Evolutionary conservation across 2,888 invertebrate genomes (phyloP).

Genomic region (Drosophila kuntzei): DNA sequence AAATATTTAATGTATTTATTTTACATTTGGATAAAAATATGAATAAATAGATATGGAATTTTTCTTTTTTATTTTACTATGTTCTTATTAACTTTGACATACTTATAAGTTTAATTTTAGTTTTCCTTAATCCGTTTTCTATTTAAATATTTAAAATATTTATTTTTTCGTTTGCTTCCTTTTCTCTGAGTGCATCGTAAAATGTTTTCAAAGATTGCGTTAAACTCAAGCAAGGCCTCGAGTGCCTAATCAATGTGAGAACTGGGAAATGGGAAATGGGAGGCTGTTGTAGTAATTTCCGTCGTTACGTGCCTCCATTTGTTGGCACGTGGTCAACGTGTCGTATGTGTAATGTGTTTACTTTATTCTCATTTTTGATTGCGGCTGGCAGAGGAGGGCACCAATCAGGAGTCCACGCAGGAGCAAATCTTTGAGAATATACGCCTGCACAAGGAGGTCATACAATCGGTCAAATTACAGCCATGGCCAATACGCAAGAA

Average conservation of each 20-base stretch:
- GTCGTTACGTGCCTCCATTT: constrained; percentile 67
- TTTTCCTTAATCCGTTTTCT: too few relatives aligned
- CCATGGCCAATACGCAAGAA: constrained; percentile 94
- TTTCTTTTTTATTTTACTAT: too few relatives aligned
- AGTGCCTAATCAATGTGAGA: constrained; percentile 78
- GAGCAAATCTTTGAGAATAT: constrained; percentile 96
- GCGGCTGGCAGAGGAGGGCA: constrained; percentile 88
- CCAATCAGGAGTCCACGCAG: constrained; percentile 89
- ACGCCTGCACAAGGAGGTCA: constrained; percentile 95
- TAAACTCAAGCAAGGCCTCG: constrained; percentile 55
- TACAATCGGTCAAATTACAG: constrained; percentile 94
- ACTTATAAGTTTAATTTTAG: too few relatives aligned
- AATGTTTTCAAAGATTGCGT: constrained; percentile 50
- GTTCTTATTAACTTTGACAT: too few relatives aligned
- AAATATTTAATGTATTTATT: too few relatives aligned
- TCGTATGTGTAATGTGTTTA: constrained; percentile 86
- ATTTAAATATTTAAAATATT: too few relatives aligned
- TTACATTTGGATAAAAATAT: too few relatives aligned
- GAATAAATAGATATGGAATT: too few relatives aligned
- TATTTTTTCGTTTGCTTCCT: not conserved
- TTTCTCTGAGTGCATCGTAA: not conserved
- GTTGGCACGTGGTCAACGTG: constrained; percentile 51
- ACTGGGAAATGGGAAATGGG: too few relatives aligned
- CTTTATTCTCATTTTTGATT: constrained; percentile 18
- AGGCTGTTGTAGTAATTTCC: constrained; percentile 50